phyloP scores from a whole-genome alignment of 1,140 invertebrate genomes.

The Meloidogyne chitwoodi region DNA sequence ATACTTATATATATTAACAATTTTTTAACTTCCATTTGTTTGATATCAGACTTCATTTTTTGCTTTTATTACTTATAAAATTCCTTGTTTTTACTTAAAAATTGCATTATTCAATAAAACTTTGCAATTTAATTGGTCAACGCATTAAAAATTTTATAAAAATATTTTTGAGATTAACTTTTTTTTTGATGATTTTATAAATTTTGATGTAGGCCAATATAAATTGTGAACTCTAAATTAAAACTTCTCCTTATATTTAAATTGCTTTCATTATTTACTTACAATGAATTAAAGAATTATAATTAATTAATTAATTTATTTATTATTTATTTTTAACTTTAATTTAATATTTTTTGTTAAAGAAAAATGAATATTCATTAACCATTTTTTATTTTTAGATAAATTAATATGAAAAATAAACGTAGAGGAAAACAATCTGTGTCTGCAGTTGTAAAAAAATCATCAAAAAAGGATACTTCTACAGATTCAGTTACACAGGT shows the following conservation, averaged over 20 bases:
- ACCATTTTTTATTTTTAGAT: too few species aligned
- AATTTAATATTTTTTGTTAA: not conserved
- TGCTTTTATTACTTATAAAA: not conserved
- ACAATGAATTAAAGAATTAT: not conserved
- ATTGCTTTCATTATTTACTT: not conserved
- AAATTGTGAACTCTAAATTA: not conserved
- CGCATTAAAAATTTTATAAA: not conserved
- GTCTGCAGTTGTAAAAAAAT: conserved; percentile 25
- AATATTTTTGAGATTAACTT: too few species aligned
- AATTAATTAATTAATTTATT: not conserved
- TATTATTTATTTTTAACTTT: not conserved
- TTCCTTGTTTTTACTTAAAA: not conserved
- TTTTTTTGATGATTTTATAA: too few species aligned
- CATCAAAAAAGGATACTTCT: conserved; percentile 22
- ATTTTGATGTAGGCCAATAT: too few species aligned
- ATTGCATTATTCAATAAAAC: not conserved
- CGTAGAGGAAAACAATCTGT: conserved; percentile 43
- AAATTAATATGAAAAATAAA: not conserved
- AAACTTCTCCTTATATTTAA: too few species aligned
- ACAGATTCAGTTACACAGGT: not conserved
- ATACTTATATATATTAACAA: too few species aligned
- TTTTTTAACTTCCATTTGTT: not conserved
- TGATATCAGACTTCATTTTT: not conserved
- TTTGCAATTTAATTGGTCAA: too few species aligned
- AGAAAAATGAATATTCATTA: too few species aligned